A percentile compares a stretch with the other conserved stretches of the same genome.
Evolutionary conservation across 2,888 invertebrate species (phyloP).

Genomic region (Spodoptera littoralis): DNA sequence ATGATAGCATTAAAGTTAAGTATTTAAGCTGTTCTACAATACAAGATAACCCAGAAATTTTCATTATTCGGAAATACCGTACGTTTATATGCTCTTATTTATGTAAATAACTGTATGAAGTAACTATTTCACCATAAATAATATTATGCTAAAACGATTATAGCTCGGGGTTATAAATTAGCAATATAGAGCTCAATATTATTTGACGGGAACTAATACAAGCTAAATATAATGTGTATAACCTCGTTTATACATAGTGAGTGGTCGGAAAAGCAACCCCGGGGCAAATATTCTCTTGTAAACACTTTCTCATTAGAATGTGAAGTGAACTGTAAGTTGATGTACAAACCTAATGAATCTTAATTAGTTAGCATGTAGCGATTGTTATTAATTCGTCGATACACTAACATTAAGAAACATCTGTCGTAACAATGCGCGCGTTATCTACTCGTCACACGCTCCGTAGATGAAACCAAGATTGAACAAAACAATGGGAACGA

Average conservation of each 20-base stretch:
- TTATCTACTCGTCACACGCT: conserved; percentile 2
- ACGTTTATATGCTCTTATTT: too few species aligned
- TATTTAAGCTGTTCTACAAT: conserved; percentile 9
- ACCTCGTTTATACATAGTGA: conserved; percentile 26
- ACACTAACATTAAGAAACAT: conserved; percentile 5
- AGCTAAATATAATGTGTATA: conserved; percentile 34
- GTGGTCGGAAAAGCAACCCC: conserved; percentile 19
- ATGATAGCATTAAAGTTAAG: conserved; percentile 11
- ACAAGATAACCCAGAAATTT: neutral
- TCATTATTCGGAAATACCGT: neutral
- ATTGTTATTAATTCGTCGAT: conserved; percentile 7
- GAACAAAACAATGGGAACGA: conserved; percentile 39
- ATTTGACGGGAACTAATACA: conserved; percentile 14
- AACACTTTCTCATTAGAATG: conserved; percentile 37
- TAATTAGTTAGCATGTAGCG: conserved; percentile 14
- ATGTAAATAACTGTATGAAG: too few species aligned
- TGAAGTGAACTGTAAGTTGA: conserved; percentile 21
- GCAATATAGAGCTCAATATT: conserved; percentile 12
- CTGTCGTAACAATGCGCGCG: conserved; percentile 22
- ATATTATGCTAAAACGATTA: conserved; percentile 1
- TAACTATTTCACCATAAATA: neutral
- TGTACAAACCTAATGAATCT: conserved; percentile 13
- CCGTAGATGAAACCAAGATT: conserved; percentile 35
- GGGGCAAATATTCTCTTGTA: conserved; percentile 27
- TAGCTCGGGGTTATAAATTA: conserved; percentile 15